Evolutionary conservation across 64 coral and sea anemone species (phyloP).

Genomic region (Trachythela sp.): DNA sequence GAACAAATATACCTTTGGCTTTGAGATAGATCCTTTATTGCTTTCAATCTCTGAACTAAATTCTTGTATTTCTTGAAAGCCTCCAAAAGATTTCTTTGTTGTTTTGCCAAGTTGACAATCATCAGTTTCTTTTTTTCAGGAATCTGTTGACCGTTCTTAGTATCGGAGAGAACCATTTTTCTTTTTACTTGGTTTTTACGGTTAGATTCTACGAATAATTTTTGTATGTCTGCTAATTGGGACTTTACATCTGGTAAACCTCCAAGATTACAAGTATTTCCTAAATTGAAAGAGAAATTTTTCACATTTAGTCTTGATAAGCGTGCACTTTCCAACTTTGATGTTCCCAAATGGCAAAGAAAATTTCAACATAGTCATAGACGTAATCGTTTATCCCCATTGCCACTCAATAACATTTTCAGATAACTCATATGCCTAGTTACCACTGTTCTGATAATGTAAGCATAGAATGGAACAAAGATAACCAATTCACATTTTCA

Average conservation of each 20-base stretch:
- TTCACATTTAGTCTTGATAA: too few species aligned
- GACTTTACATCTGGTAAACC: background rate
- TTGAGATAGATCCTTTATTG: background rate
- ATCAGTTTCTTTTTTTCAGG: background rate
- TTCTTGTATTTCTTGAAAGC: conserved; percentile 2
- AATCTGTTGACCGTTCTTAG: background rate
- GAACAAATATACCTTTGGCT: background rate
- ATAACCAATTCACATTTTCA: too few species aligned
- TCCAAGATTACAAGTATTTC: background rate
- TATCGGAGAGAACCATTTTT: background rate
- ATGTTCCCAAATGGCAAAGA: too few species aligned
- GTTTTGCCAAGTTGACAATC: background rate
- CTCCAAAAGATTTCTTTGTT: background rate
- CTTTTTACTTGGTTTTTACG: background rate
- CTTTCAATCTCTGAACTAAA: background rate
- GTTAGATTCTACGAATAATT: background rate
- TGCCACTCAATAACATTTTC: too few species aligned
- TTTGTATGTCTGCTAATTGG: background rate
- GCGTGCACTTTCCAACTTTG: too few species aligned
- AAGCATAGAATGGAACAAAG: too few species aligned
- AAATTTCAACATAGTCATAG: too few species aligned
- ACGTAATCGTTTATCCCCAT: too few species aligned
- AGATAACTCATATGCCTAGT: too few species aligned
- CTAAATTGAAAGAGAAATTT: too few species aligned
- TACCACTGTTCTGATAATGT: too few species aligned